Conservation (phyloP, 2,797 vertebrate genomes). For the Danio aesculapii region DNA sequence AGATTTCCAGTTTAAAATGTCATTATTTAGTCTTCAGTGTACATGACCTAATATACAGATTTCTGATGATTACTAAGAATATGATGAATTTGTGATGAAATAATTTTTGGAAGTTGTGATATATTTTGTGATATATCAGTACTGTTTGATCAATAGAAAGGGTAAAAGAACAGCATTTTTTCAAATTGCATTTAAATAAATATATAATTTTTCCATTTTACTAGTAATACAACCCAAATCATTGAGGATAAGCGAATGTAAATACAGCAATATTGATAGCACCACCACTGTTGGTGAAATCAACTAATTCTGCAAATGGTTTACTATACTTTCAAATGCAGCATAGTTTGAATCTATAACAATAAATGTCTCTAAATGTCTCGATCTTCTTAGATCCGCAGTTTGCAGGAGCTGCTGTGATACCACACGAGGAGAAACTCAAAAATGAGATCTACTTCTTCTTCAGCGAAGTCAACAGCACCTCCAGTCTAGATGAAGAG, state of each 20-base stretch:
- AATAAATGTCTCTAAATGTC: conserved; percentile 15
- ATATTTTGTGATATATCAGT: background rate
- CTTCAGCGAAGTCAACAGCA: conserved; percentile 84
- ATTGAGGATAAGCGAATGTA: background rate
- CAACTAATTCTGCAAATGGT: background rate
- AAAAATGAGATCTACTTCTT: conserved; percentile 86
- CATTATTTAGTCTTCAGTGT: too few species aligned
- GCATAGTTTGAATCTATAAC: conserved; percentile 15
- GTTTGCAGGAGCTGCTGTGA: conserved; percentile 81
- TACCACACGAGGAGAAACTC: conserved; percentile 70
- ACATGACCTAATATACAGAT: too few species aligned
- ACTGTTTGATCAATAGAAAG: background rate
- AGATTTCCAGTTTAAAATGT: too few species aligned
- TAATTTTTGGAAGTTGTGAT: background rate
- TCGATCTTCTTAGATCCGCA: conserved; percentile 73
- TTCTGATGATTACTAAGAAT: background rate
- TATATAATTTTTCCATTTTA: background rate
- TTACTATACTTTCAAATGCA: background rate
- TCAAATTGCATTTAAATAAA: background rate
- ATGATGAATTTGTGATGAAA: background rate
- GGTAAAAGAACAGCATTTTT: background rate
- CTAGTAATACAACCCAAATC: background rate
- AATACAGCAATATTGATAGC: background rate
- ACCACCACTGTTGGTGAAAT: background rate
- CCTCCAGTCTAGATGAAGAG: conserved; percentile 80